Percentiles rank a stretch among this genome's conserved stretches.
Conservation (phyloP, 1,140 invertebrate genomes). For the Drosophila simulans region DNA sequence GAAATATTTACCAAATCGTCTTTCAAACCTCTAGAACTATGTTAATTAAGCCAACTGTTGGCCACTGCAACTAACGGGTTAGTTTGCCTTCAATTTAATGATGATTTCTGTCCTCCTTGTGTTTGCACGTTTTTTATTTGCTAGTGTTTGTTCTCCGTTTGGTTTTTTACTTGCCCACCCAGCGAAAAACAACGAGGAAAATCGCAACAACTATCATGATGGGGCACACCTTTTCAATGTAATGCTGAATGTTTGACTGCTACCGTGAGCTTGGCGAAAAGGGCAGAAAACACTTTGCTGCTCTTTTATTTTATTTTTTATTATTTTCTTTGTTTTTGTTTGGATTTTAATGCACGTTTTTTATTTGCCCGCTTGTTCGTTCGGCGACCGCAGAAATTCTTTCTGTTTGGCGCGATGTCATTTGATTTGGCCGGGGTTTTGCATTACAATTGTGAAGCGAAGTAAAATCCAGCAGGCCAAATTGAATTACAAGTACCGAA, state of each 20-base stretch:
- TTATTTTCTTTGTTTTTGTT: constrained; percentile 28
- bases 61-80: constrained; percentile 29
- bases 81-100: constrained; percentile 42
- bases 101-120: constrained; percentile 32
- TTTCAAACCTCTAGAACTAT: neutral
- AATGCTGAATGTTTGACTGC: constrained; percentile 47
- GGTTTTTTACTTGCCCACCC: constrained; percentile 14
- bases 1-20: neutral
- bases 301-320: constrained; percentile 31
- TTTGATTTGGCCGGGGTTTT: constrained; percentile 78
- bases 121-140: constrained; percentile 47
- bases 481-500: constrained; percentile 74
- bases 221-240: constrained; percentile 54
- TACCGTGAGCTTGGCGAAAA: constrained; percentile 39
- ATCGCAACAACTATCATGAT: constrained; percentile 34
- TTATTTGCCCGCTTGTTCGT: constrained; percentile 23
- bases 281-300: constrained; percentile 44
- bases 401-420: constrained; percentile 67
- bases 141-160: constrained; percentile 18
- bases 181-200: constrained; percentile 19
- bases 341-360: constrained; percentile 72
- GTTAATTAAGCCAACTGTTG: constrained; percentile 5
- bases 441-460: constrained; percentile 73
- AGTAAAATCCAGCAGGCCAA: constrained; percentile 56
- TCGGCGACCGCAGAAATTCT: constrained; percentile 73